Evolutionary conservation across 2,797 vertebrate species (phyloP).

Genomic region (Urocyon cinereoargenteus): DNA sequence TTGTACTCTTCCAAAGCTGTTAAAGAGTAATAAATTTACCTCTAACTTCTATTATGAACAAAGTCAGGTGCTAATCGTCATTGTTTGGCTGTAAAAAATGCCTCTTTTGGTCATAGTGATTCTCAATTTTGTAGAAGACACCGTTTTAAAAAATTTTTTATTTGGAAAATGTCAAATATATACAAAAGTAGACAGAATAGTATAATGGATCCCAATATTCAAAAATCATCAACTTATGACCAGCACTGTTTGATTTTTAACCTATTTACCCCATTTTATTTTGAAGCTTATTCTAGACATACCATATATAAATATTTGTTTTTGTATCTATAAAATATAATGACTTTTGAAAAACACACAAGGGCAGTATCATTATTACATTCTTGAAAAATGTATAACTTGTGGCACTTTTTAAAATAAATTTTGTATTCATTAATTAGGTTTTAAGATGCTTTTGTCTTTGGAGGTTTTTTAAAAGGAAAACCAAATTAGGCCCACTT

Average conservation of each 20-base stretch:
- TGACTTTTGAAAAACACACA: neutral
- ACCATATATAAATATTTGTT: conserved; percentile 18
- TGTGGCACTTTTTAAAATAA: conserved; percentile 68
- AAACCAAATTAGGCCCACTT: conserved; percentile 95
- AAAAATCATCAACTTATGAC: neutral
- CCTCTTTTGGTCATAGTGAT: neutral
- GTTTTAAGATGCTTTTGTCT: conserved; percentile 85
- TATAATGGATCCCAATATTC: neutral
- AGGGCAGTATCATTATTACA: neutral
- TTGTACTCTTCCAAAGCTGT: neutral
- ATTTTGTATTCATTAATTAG: conserved; percentile 78
- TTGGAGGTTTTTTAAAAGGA: conserved; percentile 89
- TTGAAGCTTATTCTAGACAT: neutral
- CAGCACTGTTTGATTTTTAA: neutral
- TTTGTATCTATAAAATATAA: conserved; percentile 35
- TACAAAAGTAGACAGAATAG: neutral
- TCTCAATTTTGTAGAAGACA: neutral
- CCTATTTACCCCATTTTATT: neutral
- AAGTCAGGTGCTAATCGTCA: neutral
- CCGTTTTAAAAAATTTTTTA: neutral
- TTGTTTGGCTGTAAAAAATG: neutral
- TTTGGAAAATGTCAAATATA: neutral
- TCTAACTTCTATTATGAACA: neutral
- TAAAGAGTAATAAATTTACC: neutral
- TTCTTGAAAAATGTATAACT: neutral